Evolutionary conservation across 2,113 vertebrate genomes (phyloP), one percentile per base, ranked within the genome.

Genomic region (Coregonus clupeaformis): DNA sequence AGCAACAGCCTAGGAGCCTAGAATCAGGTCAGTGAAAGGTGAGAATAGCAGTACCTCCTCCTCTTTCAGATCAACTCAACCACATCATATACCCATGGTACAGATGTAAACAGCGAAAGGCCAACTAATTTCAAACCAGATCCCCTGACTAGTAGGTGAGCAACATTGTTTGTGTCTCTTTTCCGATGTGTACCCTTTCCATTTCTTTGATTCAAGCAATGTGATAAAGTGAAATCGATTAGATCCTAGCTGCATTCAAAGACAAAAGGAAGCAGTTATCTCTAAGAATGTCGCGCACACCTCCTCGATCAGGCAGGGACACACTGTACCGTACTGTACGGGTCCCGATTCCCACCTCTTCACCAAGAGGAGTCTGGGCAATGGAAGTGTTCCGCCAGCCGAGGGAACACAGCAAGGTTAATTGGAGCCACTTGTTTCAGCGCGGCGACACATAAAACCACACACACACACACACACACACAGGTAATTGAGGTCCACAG

Each of bases 401-500:
- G 29, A n/a, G 64, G 49, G 30, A 78, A 74, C 75, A 80, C 32
- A 70, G 72, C 20, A 0, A 32, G 80, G 79, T 80, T 88, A 83
- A 78, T 81, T 75, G 79, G 74, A 78, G 68, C 66, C 66, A 67
- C 69, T 73, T 72, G 79, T 73, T 76, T 68, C 59, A 32, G 25
- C 11, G 14, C 49, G 60, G 49, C 68, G 77, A 71, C 71, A 75
- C 75, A 73, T 62, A 67, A 22, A n/a, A 62, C 12, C 20, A n/a
- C n/a, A n/a, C n/a, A n/a, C 22, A 62, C 59, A 24, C 59, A 20
- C 57, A 22, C 5, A 24, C 75, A 71, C 73, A 75, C 75, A 73
- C 66, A 67, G 70, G 82, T 76, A 74, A 80, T 70, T 80, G 80
- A 85, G 78, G 68, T 77, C 47, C 66, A n/a, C 36, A 3, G 49